Conservation (phyloP, 1,140 invertebrate genomes). For the Drosophila sucinea region DNA sequence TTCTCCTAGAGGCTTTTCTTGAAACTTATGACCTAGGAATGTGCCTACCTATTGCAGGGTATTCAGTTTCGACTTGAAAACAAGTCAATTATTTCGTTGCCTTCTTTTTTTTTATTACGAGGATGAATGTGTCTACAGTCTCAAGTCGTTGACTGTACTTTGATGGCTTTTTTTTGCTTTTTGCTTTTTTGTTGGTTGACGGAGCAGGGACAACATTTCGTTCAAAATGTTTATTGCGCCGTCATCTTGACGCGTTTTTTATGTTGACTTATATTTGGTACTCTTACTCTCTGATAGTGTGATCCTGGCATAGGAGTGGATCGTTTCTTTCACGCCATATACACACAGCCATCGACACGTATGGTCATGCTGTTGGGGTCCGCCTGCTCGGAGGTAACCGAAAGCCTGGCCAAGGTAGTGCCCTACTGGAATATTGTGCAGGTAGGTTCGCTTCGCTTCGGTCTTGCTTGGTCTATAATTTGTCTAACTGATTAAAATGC, state of each 20-base stretch:
- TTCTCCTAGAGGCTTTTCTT: no score
- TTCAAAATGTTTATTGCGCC: conserved; percentile 76
- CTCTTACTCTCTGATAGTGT: conserved; percentile 85
- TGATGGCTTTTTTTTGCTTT: conserved; percentile 50
- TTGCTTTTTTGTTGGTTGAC: conserved; percentile 36
- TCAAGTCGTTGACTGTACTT: conserved; percentile 40
- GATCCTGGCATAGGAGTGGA: conserved; percentile 95
- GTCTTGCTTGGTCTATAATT: neutral
- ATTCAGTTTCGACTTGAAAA: conserved; percentile 3
- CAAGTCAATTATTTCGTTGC: conserved; percentile 37
- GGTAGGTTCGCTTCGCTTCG: conserved; percentile 84
- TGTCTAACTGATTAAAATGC: conserved; percentile 51
- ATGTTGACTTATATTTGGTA: conserved; percentile 24
- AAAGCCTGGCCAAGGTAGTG: conserved; percentile 94
- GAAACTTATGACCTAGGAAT: no score
- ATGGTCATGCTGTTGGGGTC: conserved; percentile 93
- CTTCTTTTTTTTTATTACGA: conserved; percentile 56
- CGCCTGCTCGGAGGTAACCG: conserved; percentile 94
- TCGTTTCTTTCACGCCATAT: conserved; percentile 95
- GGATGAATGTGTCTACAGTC: conserved; percentile 35
- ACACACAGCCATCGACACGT: conserved; percentile 87
- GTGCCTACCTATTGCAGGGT: neutral
- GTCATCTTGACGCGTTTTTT: conserved; percentile 70
- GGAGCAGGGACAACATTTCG: conserved; percentile 64
- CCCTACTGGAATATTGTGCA: conserved; percentile 96